These are phyloP conservation scores for Tenthredo amoena DNA, from an alignment of 2,888 invertebrate genomes.

Conservation along the genomic window DNA sequence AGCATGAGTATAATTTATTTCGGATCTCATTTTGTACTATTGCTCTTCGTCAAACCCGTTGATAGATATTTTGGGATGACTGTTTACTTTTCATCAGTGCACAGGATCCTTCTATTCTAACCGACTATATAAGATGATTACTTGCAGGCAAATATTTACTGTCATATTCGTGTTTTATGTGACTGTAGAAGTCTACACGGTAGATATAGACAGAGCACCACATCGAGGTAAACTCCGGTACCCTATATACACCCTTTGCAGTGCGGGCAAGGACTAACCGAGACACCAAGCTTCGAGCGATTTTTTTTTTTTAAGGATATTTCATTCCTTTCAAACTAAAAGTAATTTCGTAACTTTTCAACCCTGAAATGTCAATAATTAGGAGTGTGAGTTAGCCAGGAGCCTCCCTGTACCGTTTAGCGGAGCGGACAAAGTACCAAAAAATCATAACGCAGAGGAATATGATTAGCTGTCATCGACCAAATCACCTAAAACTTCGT, in stretches of 20 bases:
- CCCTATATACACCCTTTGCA: neutral
- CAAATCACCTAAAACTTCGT: neutral
- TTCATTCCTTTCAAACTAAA: neutral
- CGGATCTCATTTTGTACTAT: neutral
- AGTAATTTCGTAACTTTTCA: neutral
- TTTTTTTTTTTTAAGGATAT: neutral
- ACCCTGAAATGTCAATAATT: neutral
- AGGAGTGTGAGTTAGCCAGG: neutral
- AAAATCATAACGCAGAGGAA: neutral
- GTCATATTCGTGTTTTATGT: neutral
- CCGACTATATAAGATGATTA: neutral
- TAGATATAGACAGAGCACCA: neutral
- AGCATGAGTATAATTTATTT: neutral
- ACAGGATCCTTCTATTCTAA: neutral
- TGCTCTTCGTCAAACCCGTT: neutral
- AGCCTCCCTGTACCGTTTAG: neutral
- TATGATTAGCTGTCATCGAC: neutral
- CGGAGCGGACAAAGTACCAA: neutral
- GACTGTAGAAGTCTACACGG: neutral
- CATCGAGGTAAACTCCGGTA: neutral
- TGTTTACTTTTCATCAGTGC: neutral
- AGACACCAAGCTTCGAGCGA: neutral
- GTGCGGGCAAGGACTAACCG: neutral
- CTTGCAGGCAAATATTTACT: neutral
- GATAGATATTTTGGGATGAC: neutral